Conservation (phyloP, 2,888 invertebrate species). For the Cybosia mesomella region DNA sequence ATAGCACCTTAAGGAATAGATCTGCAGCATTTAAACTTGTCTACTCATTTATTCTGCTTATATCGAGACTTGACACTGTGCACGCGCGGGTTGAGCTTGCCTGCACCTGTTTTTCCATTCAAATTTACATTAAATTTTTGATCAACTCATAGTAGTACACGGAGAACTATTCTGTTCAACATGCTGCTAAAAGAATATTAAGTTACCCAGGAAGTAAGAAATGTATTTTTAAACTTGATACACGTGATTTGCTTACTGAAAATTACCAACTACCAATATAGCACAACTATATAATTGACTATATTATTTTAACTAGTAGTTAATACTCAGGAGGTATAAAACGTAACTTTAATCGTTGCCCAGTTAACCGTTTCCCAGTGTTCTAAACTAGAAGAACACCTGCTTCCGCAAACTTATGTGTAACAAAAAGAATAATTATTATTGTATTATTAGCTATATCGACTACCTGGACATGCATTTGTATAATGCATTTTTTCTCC, state of each 20-base stretch:
- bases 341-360: neutral
- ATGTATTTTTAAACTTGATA: conserved; percentile 34
- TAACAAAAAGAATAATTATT: conserved; percentile 32
- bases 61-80: neutral
- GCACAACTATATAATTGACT: conserved; percentile 28
- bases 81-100: neutral
- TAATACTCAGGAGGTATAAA: neutral
- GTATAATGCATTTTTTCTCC: neutral
- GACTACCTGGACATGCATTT: conserved; percentile 22
- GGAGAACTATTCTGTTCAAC: neutral
- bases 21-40: neutral
- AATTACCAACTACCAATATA: conserved; percentile 21
- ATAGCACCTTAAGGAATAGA: too few species aligned
- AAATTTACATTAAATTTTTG: neutral
- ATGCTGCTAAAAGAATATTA: neutral
- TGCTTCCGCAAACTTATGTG: conserved; percentile 35
- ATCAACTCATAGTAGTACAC: neutral
- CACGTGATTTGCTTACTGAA: conserved; percentile 35
- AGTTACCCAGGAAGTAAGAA: conserved; percentile 38
- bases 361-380: neutral
- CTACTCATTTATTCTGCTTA: neutral
- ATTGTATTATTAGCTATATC: conserved; percentile 26
- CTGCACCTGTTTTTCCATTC: neutral
- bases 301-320: neutral
- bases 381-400: conserved; percentile 25